Base-by-base conservation (phyloP, 23 tunicate species). In the Ciona savignyi region DNA sequence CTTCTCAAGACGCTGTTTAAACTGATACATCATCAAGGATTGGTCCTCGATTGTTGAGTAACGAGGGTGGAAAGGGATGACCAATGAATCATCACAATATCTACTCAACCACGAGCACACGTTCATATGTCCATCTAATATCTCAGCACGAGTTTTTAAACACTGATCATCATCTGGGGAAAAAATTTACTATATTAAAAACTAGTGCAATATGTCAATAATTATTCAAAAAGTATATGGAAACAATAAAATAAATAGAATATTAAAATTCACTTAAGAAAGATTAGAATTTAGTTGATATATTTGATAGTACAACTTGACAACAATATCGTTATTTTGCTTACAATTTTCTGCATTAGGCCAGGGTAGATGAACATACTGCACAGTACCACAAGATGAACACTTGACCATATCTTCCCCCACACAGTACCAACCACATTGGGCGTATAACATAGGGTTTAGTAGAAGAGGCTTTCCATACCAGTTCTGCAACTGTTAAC, bases 381-480 rank as follows among this genome's bases (percentile, higher is more conserved):
- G 30, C 0, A 89, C 60, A 67, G 81, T 79, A 24, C 74, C 65
- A 29, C 96, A 89, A 2, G 82, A 51, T 34, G 82, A 82, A 32
- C 96, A 89, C 51, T 82, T 78, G 2, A 74, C 73, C 9, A 86
- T 67, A 34, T 83, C 87, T 56, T 72, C 88, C 23, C 85, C 88
- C 4, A 82, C 61, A 27, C 88, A 89, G 68, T 82, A 63, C 96
- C 96, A 89, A 2, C 96, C 96, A 42, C 78, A 89, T 63, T 78
- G 88, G 9, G 96, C 87, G 25, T 82, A 27, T 33, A 89, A 67
- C 0, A 84, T 84, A 27, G 96, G 96, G 71, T 84, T 82, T 23
- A 89, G 70, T 25, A 66, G 62, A 28, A 89, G 61, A 3, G 96
- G 96, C 60, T 89, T 89, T 1, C 88, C 88, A 66, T 75, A 77